phyloP scores from a whole-genome alignment of 2,888 invertebrate species.

The Hypomecis atomaria region DNA sequence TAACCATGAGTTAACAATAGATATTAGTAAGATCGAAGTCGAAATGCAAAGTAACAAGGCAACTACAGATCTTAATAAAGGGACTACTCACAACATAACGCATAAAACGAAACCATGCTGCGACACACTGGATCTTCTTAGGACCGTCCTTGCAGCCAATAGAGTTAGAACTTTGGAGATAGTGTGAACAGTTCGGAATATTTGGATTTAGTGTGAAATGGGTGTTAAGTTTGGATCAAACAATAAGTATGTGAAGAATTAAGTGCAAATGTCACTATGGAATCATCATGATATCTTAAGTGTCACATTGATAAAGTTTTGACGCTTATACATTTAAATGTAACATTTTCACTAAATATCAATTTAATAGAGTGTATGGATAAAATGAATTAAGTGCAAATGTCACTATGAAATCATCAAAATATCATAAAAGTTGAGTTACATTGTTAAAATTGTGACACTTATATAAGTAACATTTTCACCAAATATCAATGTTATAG shows the following conservation, averaged over 20 bases:
- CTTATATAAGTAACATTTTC: too few species aligned
- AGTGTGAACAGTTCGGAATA: conserved; percentile 16
- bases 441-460: too few species aligned
- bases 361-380: too few species aligned
- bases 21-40: conserved; percentile 35
- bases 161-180: conserved; percentile 43
- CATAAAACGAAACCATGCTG: conserved; percentile 81
- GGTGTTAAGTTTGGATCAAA: conserved; percentile 2
- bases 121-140: conserved; percentile 71
- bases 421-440: not conserved
- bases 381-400: conserved; percentile 9
- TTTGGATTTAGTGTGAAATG: conserved; percentile 1
- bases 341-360: too few species aligned
- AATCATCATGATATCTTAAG: not conserved
- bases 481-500: too few species aligned
- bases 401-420: conserved; percentile 7
- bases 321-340: too few species aligned
- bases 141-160: conserved; percentile 67
- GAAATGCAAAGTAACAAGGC: conserved; percentile 59
- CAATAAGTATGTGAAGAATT: not conserved
- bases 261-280: conserved; percentile 14
- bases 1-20: not conserved
- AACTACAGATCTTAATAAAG: conserved; percentile 49
- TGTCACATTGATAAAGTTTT: too few species aligned
- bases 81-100: conserved; percentile 83